These are phyloP conservation scores for Drosophila greeni DNA, from an alignment of 2,888 invertebrate genomes.

Conservation along the genomic window DNA sequence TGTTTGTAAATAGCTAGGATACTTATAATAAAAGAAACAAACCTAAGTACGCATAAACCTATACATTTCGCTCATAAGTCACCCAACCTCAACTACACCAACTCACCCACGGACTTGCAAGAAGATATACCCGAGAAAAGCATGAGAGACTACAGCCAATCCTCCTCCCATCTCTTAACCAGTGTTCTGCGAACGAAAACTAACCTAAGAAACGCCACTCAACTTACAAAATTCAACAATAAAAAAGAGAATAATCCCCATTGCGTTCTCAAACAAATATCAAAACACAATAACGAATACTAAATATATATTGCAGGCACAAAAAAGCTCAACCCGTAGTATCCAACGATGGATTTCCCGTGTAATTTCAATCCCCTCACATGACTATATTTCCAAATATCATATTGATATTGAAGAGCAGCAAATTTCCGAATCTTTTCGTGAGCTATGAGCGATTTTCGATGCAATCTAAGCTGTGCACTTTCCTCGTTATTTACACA, in stretches of 20 bases:
- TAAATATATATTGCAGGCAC: conserved; percentile 12
- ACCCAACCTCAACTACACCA: conserved; percentile 19
- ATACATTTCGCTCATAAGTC: conserved; percentile 26
- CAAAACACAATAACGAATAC: conserved; percentile 4
- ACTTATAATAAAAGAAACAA: conserved; percentile 22
- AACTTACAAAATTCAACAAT: conserved; percentile 1
- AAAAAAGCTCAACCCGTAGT: background rate
- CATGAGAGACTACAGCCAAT: conserved; percentile 17
- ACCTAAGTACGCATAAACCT: conserved; percentile 29
- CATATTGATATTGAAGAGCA: background rate
- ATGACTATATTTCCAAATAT: background rate
- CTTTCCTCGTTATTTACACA: background rate
- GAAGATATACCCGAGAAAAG: conserved; percentile 32
- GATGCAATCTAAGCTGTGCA: background rate
- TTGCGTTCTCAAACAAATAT: conserved; percentile 2
- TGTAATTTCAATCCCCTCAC: background rate
- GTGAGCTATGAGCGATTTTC: background rate
- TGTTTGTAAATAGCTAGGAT: conserved; percentile 33
- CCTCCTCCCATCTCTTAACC: conserved; percentile 13
- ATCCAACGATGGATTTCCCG: background rate
- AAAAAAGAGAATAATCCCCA: background rate
- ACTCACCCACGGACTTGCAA: conserved; percentile 27
- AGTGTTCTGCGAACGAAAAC: conserved; percentile 15
- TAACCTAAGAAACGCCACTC: conserved; percentile 3
- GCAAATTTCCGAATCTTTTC: background rate